Evolutionary conservation across 2,797 vertebrate genomes (phyloP), one percentile per base, ranked within the genome.

Genomic region (Sciurus carolinensis): DNA sequence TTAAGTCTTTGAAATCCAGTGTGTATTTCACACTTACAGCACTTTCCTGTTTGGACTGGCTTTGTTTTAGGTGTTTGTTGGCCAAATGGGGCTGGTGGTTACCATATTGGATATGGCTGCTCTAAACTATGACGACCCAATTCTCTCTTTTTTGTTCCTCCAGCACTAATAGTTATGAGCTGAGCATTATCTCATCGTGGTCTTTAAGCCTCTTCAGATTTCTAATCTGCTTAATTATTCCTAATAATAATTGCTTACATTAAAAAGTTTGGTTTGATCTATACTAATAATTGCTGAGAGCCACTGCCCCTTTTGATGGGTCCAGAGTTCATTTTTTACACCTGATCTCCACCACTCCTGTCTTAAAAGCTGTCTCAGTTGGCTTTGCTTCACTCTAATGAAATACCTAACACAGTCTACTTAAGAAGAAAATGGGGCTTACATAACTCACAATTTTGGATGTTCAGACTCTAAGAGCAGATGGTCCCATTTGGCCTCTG

Each of bases 81-180:
- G n/a, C 47, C 72, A 28, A 9, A 1, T 5, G 3, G 12, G 24
- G 42, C 14, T 28, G 18, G n/a, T 14, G 30, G 54, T 2, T 15
- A 5, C 59, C 22, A 2, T 4, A n/a, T 0, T 5, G 7, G 47
- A 44, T 6, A 7, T 4, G 6, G 4, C 8, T 3, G 12, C n/a
- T 42, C 62, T 18, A 30, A 8, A 22, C 24, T 24, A 30, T 7
- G 8, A 50, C 5, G 18, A 24, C 3, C 26, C 44, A 3, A 1
- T 14, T 2, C 33, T 15, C n/a, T 30, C 39, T 47, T 20, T 1
- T 4, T 26, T 20, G 22, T 33, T 59, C 20, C 4, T 57, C 18
- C 11, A n/a, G 52, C 24, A 9, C 30, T 11, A 44, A 7, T 14
- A 20, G 28, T 36, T 9, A 42, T 4, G 3, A 62, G 54, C 9